A percentile compares a stretch with the other conserved stretches of the same genome.
Evolutionary conservation across 2,797 vertebrate species (phyloP).

Genomic region (Sebastes oblongus): DNA sequence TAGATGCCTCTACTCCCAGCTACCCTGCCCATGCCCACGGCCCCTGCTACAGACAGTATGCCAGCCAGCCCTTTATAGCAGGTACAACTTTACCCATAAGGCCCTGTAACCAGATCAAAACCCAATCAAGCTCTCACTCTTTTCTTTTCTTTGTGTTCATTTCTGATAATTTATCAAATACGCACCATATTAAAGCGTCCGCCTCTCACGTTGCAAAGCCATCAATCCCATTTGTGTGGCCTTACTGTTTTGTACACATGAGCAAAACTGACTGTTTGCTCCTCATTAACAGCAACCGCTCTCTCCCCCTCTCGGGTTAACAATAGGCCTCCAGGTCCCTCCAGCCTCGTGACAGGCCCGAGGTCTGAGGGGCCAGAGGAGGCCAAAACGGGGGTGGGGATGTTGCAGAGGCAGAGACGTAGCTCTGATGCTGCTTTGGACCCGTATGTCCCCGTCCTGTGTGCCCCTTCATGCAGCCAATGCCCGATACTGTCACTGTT

Average conservation of each 20-base stretch:
- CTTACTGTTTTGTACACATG: constrained; percentile 56
- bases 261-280: constrained; percentile 55
- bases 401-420: constrained; percentile 30
- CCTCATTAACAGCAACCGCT: constrained; percentile 73
- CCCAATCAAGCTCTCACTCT: constrained; percentile 19
- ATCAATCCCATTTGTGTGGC: constrained; percentile 40
- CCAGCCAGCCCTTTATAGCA: constrained; percentile 91
- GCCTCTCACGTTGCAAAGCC: constrained; percentile 12
- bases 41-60: constrained; percentile 87
- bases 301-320: constrained; percentile 62
- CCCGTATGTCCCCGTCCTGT: constrained; percentile 44
- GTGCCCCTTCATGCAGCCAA: constrained; percentile 51
- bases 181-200: constrained; percentile 13
- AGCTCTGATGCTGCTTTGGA: constrained; percentile 52
- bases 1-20: constrained; percentile 90
- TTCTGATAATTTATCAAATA: constrained; percentile 1
- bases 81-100: constrained; percentile 78
- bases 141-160: constrained; percentile 11
- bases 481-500: constrained; percentile 68
- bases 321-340: constrained; percentile 72
- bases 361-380: constrained; percentile 50
- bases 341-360: constrained; percentile 68
- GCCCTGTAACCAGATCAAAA: constrained; percentile 16
- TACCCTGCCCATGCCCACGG: constrained; percentile 86
- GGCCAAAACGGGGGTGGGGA: constrained; percentile 21